phyloP scores from a whole-genome alignment of 2,797 vertebrate genomes.

The Paguma larvata region DNA sequence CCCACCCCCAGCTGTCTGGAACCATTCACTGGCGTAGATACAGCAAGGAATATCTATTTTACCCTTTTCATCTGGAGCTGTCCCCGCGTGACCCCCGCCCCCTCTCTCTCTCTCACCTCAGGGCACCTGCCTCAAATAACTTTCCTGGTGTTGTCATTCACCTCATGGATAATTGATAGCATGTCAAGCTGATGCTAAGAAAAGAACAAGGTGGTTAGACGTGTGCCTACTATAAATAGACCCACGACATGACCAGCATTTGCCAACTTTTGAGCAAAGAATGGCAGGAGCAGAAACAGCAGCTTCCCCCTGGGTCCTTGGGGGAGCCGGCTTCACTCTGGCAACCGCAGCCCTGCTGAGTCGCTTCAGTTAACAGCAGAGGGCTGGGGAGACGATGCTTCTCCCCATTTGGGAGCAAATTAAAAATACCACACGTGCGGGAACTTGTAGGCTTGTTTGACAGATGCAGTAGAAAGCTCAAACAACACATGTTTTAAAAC shows the following conservation, averaged over 20 bases:
- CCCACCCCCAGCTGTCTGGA: background rate
- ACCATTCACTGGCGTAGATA: background rate
- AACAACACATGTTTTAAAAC: background rate
- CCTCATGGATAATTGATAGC: conserved; percentile 90
- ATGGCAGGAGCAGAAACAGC: conserved; percentile 49
- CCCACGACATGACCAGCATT: conserved; percentile 85
- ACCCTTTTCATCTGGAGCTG: conserved; percentile 23
- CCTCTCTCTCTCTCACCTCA: conserved; percentile 55
- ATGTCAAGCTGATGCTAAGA: conserved; percentile 87
- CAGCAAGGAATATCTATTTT: background rate
- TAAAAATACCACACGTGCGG: background rate
- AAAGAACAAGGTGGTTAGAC: conserved; percentile 89
- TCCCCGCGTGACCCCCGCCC: conserved; percentile 65
- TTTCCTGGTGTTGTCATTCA: conserved; percentile 86
- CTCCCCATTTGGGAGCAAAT: background rate
- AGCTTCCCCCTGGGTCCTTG: conserved; percentile 80
- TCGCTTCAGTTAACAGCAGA: background rate
- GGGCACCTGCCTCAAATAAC: conserved; percentile 86
- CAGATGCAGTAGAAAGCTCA: background rate
- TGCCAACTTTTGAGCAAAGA: conserved; percentile 86
- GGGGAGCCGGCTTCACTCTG: conserved; percentile 67
- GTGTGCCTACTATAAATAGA: conserved; percentile 90
- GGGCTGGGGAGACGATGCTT: background rate
- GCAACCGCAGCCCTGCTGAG: background rate
- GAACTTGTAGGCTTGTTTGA: background rate